Evolutionary conservation across 2,113 vertebrate species (phyloP).

Genomic region (Megalops atlanticus): DNA sequence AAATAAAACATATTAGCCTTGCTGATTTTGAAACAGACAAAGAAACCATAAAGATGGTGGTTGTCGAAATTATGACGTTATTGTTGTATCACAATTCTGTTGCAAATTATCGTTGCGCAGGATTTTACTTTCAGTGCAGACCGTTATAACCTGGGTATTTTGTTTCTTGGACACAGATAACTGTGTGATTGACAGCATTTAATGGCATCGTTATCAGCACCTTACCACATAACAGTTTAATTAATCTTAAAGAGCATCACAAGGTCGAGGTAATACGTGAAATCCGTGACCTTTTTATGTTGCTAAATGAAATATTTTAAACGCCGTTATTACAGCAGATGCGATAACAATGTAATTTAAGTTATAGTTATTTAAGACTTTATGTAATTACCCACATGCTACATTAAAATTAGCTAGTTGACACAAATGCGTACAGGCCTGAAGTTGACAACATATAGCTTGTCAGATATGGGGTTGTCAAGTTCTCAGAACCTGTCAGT

Average conservation of each 20-base stretch:
- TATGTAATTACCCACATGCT: too few species aligned
- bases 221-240: not conserved
- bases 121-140: too few species aligned
- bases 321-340: not conserved
- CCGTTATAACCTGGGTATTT: too few species aligned
- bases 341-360: not conserved
- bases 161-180: too few species aligned
- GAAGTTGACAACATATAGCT: not conserved
- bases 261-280: too few species aligned
- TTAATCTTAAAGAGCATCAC: not conserved
- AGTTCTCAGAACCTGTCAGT: not conserved
- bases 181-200: too few species aligned
- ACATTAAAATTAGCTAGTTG: too few species aligned
- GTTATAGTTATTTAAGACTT: too few species aligned
- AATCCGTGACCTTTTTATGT: not conserved
- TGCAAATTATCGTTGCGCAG: not conserved
- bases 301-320: not conserved
- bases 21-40: not conserved
- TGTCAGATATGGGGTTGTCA: not conserved
- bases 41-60: not conserved
- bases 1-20: too few species aligned
- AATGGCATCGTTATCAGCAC: not conserved
- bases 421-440: not conserved
- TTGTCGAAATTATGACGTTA: not conserved
- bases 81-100: too few species aligned